Conservation (phyloP, 2,113 vertebrate species). For the Pseudopipra pipra region DNA sequence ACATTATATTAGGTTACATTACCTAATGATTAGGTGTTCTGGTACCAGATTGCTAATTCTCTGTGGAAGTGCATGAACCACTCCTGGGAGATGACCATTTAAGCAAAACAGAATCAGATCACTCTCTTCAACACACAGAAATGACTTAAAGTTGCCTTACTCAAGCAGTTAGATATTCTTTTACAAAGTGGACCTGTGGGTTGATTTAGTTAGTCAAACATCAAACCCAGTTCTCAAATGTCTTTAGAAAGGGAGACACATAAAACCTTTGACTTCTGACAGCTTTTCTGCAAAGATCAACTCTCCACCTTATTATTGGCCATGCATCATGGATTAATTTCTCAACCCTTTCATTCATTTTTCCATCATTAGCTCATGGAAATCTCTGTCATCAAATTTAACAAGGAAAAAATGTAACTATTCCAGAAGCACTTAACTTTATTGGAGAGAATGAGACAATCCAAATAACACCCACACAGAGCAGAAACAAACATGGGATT, state of each 20-base stretch:
- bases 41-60: background rate
- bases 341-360: background rate
- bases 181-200: background rate
- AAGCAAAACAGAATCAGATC: background rate
- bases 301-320: background rate
- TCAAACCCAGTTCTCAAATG: background rate
- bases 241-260: background rate
- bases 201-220: background rate
- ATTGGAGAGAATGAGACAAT: background rate
- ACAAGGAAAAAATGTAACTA: background rate
- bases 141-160: background rate
- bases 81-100: background rate
- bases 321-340: background rate
- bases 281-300: background rate
- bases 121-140: background rate
- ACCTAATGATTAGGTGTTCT: background rate
- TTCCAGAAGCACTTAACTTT: background rate
- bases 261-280: background rate
- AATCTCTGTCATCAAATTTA: background rate
- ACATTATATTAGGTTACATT: background rate
- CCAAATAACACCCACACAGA: background rate
- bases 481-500: background rate
- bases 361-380: background rate
- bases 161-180: background rate
- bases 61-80: background rate